A percentile compares a stretch with the other conserved stretches of the same genome.
These are phyloP conservation scores for Paramuricea clavata DNA, from an alignment of 92 coral and sea anemone species.

Conservation along the genomic window DNA sequence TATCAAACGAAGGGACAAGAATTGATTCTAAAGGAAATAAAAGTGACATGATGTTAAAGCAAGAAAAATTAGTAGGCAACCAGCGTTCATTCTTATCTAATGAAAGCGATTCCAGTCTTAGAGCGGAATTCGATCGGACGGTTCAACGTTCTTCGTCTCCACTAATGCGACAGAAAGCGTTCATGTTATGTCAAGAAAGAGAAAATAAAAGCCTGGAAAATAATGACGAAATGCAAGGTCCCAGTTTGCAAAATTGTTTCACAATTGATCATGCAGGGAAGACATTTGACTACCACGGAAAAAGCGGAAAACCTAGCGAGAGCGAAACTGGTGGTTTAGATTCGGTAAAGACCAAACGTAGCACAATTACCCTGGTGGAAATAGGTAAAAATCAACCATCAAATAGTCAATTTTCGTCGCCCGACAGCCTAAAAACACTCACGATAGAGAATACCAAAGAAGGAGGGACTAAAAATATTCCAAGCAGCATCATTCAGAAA, in stretches of 20 bases:
- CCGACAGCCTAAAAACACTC: background rate
- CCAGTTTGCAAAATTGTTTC: background rate
- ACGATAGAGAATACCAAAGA: background rate
- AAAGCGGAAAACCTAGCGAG: background rate
- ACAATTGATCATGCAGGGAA: background rate
- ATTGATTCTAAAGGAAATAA: background rate
- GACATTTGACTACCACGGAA: background rate
- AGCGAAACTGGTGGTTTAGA: background rate
- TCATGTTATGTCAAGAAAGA: conserved; percentile 72
- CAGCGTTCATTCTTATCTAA: background rate
- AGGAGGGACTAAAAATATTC: background rate
- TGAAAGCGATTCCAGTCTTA: background rate
- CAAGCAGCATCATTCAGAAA: background rate
- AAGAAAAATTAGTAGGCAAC: background rate
- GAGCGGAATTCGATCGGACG: background rate
- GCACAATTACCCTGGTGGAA: background rate
- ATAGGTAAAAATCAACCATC: conserved; percentile 10
- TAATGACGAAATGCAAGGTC: background rate
- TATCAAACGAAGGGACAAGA: background rate
- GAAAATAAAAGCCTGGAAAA: background rate
- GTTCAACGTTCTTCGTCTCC: conserved; percentile 89
- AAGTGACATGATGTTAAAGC: background rate
- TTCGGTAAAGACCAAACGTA: background rate
- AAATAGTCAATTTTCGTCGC: background rate
- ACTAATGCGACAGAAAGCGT: conserved; percentile 91